Conservation (phyloP, 2,888 invertebrate species). For the Lycophotia porphyrea region DNA sequence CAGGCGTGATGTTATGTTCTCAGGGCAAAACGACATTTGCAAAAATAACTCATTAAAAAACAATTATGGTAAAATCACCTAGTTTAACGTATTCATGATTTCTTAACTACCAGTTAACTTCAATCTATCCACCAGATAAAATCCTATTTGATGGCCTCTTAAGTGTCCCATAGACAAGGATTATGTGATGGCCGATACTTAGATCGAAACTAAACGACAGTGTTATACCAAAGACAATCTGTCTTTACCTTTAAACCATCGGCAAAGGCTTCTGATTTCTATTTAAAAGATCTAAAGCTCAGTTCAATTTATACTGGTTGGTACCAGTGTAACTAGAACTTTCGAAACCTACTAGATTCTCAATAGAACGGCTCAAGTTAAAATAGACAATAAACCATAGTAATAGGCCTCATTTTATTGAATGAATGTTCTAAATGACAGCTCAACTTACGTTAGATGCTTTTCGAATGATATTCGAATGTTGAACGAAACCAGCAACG, state of each 20-base stretch:
- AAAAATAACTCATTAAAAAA: neutral
- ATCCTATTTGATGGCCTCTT: constrained; percentile 26
- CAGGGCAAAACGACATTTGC: neutral
- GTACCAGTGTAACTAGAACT: constrained; percentile 23
- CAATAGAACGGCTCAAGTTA: constrained; percentile 45
- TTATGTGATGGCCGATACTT: constrained; percentile 37
- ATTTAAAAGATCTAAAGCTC: constrained; percentile 21
- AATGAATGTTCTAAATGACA: constrained; percentile 59
- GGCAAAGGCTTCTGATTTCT: constrained; percentile 26
- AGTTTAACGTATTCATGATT: constrained; percentile 12
- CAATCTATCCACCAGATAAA: constrained; percentile 16
- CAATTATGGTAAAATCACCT: neutral
- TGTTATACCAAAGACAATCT: constrained; percentile 28
- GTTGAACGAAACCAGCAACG: constrained; percentile 11
- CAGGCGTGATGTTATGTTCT: too few species aligned
- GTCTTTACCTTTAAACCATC: constrained; percentile 29
- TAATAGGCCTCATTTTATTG: constrained; percentile 59
- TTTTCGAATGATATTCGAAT: constrained; percentile 65
- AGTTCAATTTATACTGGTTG: constrained; percentile 26
- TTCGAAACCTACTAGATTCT: constrained; percentile 10
- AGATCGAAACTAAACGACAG: constrained; percentile 45
- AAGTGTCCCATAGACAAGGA: constrained; percentile 46
- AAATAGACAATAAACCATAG: constrained; percentile 47
- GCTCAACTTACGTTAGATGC: constrained; percentile 65
- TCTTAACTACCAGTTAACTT: constrained; percentile 12